These are phyloP conservation scores for Drosophila pseudoananassae DNA, from an alignment of 1,140 invertebrate genomes.

Conservation along the genomic window DNA sequence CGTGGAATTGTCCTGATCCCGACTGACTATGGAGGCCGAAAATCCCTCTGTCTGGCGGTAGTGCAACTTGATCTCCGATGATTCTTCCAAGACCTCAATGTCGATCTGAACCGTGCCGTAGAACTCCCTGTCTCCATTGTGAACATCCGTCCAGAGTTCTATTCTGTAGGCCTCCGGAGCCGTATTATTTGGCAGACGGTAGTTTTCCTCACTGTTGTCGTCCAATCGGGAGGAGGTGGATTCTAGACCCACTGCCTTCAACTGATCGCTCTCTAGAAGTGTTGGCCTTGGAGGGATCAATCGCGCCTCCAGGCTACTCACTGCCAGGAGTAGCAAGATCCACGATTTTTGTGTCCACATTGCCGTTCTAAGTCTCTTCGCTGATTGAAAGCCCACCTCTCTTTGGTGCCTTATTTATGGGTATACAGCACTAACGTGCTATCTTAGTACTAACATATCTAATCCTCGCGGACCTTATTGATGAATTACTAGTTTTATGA, in stretches of 20 bases:
- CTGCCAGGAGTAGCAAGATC: conserved; percentile 39
- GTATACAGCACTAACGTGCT: conserved; percentile 1
- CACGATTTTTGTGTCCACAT: conserved; percentile 31
- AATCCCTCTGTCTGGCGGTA: conserved; percentile 63
- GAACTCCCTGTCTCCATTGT: conserved; percentile 84
- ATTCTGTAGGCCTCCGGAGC: conserved; percentile 88
- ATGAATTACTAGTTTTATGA: not conserved
- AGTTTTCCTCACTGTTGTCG: conserved; percentile 68
- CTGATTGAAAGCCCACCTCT: conserved; percentile 16
- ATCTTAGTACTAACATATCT: conserved; percentile 29
- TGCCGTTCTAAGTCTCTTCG: conserved; percentile 87
- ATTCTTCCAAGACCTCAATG: conserved; percentile 73
- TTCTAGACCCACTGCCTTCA: conserved; percentile 54
- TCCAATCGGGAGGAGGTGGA: conserved; percentile 33
- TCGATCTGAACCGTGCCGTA: conserved; percentile 86
- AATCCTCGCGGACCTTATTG: conserved; percentile 29
- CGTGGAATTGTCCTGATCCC: conserved; percentile 5
- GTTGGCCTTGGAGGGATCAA: conserved; percentile 14
- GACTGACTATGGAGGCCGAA: conserved; percentile 43
- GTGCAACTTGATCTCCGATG: conserved; percentile 85
- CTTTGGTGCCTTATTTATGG: conserved; percentile 52
- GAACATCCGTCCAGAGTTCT: conserved; percentile 87
- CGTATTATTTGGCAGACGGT: conserved; percentile 86
- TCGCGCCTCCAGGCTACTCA: conserved; percentile 37
- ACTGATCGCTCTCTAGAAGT: conserved; percentile 28